Evolutionary conservation across 1,140 invertebrate genomes (phyloP).

Genomic region (Pemphigus obesinymphae): DNA sequence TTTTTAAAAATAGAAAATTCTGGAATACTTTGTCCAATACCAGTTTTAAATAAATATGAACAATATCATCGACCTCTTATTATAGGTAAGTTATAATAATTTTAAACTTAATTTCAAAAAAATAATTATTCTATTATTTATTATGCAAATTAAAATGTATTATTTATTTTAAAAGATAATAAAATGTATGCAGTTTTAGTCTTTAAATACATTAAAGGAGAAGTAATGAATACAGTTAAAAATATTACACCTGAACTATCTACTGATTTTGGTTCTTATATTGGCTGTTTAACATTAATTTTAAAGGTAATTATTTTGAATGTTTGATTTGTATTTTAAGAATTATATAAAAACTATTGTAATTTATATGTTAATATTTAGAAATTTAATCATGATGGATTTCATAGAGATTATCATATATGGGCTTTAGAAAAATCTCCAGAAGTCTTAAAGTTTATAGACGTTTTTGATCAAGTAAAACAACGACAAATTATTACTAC

Average conservation of each 20-base stretch:
- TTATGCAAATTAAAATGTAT: no score
- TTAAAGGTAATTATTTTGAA: background rate
- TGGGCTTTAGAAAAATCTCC: slow-evolving; percentile 26
- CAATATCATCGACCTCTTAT: background rate
- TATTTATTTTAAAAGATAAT: slow-evolving; percentile 12
- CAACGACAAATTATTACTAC: background rate
- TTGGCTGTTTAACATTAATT: slow-evolving; percentile 1
- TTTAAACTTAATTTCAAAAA: background rate
- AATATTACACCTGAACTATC: background rate
- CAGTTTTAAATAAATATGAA: slow-evolving; percentile 5
- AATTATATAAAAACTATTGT: background rate
- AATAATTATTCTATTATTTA: background rate
- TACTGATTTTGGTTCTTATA: background rate
- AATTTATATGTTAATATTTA: background rate
- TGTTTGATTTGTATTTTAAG: no score
- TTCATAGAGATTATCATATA: background rate
- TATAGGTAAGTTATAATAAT: background rate
- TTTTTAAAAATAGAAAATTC: background rate
- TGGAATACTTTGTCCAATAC: background rate
- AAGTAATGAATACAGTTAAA: background rate
- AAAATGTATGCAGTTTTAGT: background rate
- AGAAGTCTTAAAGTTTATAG: slow-evolving; percentile 7
- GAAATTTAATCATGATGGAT: slow-evolving; percentile 19
- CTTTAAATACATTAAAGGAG: slow-evolving; percentile 11
- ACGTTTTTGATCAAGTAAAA: slow-evolving; percentile 27